Percentiles rank a stretch among this genome's conserved stretches.
phyloP scores from a whole-genome alignment of 2,113 vertebrate species.

The Pollimyrus isidori region DNA sequence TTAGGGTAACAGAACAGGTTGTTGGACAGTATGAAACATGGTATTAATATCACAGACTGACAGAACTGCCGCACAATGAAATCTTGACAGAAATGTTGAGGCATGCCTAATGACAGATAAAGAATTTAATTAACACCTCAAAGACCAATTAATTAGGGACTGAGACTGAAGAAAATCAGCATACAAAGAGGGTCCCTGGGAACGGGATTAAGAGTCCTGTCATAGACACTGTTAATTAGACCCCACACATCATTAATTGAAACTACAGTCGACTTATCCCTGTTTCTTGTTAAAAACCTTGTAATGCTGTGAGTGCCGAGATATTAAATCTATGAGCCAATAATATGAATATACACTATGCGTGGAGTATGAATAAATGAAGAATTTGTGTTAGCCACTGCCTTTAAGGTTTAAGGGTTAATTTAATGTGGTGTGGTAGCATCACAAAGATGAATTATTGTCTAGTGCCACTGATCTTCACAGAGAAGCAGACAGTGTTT shows the following conservation, averaged over 20 bases:
- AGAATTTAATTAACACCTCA: background rate
- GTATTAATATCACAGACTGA: background rate
- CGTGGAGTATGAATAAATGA: background rate
- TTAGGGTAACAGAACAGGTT: background rate
- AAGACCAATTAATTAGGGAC: background rate
- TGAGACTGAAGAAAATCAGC: background rate
- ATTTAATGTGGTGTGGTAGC: background rate
- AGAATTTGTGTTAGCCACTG: background rate
- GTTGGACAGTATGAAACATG: background rate
- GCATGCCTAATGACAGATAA: background rate
- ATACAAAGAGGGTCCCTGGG: background rate
- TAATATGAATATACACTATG: background rate
- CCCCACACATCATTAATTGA: background rate
- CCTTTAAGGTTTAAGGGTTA: background rate
- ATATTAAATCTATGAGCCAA: background rate
- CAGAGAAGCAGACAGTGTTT: background rate
- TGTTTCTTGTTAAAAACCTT: background rate
- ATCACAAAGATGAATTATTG: background rate
- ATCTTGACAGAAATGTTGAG: background rate
- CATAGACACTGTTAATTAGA: background rate
- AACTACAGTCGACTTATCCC: background rate
- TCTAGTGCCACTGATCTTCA: background rate
- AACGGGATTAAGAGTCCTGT: background rate
- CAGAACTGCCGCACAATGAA: background rate
- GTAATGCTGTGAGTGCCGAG: background rate